Conservation (phyloP, 2,888 invertebrate genomes). For the Perithous albicinctus region DNA sequence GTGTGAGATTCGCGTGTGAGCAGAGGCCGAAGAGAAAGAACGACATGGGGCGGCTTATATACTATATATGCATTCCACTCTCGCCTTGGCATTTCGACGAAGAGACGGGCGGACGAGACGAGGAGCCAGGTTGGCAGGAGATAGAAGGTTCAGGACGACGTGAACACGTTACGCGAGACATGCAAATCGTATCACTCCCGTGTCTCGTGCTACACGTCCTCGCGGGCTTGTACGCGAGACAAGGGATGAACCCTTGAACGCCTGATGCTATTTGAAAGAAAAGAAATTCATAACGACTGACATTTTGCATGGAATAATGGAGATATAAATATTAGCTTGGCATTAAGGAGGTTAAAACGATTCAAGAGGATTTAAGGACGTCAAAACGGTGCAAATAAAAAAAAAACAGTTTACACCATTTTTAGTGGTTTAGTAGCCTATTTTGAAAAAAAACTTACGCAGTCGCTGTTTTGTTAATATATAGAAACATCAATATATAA, state of each 20-base stretch:
- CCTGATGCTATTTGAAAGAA: constrained; percentile 53
- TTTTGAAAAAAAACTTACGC: too few species aligned
- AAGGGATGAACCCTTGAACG: constrained; percentile 27
- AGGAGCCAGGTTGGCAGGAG: constrained; percentile 66
- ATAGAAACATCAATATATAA: too few species aligned
- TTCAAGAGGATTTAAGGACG: too few species aligned
- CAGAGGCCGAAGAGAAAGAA: constrained; percentile 39
- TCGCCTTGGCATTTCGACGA: constrained; percentile 50
- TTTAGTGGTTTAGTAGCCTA: too few species aligned
- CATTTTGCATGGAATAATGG: background rate
- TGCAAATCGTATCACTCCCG: constrained; percentile 82
- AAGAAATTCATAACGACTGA: constrained; percentile 52
- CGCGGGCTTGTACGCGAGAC: constrained; percentile 60
- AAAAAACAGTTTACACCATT: too few species aligned
- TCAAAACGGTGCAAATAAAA: too few species aligned
- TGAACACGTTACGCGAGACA: constrained; percentile 72
- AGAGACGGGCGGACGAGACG: constrained; percentile 45
- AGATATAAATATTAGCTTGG: background rate
- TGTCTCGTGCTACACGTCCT: constrained; percentile 70
- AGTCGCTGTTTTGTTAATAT: too few species aligned
- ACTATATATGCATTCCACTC: constrained; percentile 54
- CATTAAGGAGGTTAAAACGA: background rate
- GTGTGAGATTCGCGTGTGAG: constrained; percentile 52
- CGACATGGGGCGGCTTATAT: constrained; percentile 37
- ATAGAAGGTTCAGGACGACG: constrained; percentile 71